Conservation (phyloP, 2,797 vertebrate species). For the Neoniphon sammara region DNA sequence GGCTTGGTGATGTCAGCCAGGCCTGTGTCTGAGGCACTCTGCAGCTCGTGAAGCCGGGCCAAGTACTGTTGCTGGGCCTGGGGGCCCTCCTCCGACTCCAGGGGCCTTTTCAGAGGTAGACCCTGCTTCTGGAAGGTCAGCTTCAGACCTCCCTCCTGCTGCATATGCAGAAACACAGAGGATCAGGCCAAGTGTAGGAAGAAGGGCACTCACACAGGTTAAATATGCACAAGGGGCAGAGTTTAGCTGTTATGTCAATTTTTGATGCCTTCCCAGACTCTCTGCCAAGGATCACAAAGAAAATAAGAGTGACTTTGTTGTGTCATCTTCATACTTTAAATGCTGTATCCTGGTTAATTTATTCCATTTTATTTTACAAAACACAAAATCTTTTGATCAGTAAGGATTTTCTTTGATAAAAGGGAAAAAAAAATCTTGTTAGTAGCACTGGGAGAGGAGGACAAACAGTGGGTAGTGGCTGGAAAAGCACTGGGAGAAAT, state of each 20-base stretch:
- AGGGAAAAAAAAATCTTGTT: constrained; percentile 54
- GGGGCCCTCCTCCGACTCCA: constrained; percentile 89
- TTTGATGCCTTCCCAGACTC: not conserved
- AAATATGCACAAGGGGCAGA: constrained; percentile 27
- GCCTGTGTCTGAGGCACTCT: constrained; percentile 92
- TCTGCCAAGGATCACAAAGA: not conserved
- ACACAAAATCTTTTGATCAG: not conserved
- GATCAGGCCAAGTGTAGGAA: constrained; percentile 30
- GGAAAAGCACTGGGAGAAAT: constrained; percentile 42
- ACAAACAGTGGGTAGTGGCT: constrained; percentile 57
- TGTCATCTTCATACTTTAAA: not conserved
- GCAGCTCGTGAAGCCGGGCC: constrained; percentile 92
- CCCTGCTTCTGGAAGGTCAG: constrained; percentile 99
- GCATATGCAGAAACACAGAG: constrained; percentile 56
- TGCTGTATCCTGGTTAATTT: not conserved
- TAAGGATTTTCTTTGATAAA: not conserved
- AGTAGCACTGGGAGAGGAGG: constrained; percentile 59
- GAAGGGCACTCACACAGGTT: not conserved
- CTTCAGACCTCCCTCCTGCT: constrained; percentile 98
- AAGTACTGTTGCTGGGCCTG: constrained; percentile 95
- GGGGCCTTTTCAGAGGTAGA: constrained; percentile 90
- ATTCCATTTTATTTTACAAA: not conserved
- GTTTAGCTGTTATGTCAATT: not conserved
- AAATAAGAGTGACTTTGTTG: not conserved
- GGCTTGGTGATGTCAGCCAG: constrained; percentile 92